A percentile compares a stretch with the other conserved stretches of the same genome.
Conservation (phyloP, 1,140 invertebrate species). For the Epicauta chinensis region DNA sequence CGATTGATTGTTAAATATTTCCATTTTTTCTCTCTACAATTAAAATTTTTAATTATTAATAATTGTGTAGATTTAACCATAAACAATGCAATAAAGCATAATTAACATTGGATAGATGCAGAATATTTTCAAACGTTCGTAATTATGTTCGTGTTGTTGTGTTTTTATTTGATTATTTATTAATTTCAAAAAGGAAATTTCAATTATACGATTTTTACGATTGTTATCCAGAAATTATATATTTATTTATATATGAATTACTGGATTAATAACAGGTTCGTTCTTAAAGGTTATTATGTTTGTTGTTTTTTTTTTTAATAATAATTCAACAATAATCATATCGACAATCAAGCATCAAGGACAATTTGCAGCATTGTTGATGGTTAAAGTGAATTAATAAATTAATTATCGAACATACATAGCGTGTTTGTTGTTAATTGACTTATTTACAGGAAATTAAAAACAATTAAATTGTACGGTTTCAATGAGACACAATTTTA, state of each 20-base stretch:
- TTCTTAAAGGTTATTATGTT: background rate
- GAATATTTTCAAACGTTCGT: too few relatives aligned
- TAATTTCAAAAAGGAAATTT: background rate
- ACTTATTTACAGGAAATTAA: background rate
- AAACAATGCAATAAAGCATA: background rate
- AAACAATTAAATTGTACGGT: too few relatives aligned
- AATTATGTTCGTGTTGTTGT: too few relatives aligned
- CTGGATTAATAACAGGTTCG: background rate
- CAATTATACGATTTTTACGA: background rate
- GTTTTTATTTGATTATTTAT: background rate
- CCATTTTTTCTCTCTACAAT: too few relatives aligned
- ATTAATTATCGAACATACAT: background rate
- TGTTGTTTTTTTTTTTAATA: too few relatives aligned
- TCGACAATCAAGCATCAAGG: too few relatives aligned
- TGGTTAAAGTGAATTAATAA: too few relatives aligned
- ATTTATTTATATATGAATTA: constrained; percentile 1
- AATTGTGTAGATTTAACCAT: background rate
- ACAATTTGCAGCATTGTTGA: too few relatives aligned
- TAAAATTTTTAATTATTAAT: too few relatives aligned
- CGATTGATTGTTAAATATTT: too few relatives aligned
- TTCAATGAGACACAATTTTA: too few relatives aligned
- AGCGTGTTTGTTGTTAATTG: background rate
- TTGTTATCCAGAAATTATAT: constrained; percentile 1
- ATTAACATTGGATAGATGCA: background rate
- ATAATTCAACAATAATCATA: too few relatives aligned